Evolutionary conservation across 2,113 vertebrate genomes (phyloP).

Genomic region (Catagonus wagneri): DNA sequence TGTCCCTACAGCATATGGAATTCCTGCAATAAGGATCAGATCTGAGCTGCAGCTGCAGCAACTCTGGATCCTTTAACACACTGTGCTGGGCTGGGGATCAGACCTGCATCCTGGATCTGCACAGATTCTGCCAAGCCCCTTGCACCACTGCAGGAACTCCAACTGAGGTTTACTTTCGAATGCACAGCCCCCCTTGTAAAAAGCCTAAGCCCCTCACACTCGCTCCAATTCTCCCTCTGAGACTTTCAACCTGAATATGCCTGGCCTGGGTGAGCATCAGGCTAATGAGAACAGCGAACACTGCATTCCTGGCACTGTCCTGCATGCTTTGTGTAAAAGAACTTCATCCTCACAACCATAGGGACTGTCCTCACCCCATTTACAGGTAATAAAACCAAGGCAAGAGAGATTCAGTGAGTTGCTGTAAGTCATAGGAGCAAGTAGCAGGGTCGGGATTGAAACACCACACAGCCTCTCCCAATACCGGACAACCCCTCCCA

Average conservation of each 20-base stretch:
- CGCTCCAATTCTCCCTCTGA: not conserved
- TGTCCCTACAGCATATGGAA: too few relatives aligned
- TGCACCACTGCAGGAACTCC: not conserved
- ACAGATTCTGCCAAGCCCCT: too few relatives aligned
- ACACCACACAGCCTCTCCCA: not conserved
- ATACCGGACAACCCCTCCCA: not conserved
- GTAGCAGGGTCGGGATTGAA: not conserved
- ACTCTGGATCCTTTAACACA: too few relatives aligned
- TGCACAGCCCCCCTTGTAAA: not conserved
- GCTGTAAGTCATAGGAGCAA: not conserved
- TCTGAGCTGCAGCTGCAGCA: too few relatives aligned
- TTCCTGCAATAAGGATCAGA: too few relatives aligned
- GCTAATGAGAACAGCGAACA: not conserved
- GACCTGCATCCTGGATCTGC: too few relatives aligned
- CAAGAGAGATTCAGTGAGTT: not conserved
- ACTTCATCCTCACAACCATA: not conserved
- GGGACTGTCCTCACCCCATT: not conserved
- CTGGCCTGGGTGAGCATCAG: not conserved
- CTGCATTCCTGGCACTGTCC: accelerated
- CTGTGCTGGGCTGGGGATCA: too few relatives aligned
- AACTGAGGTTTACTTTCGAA: not conserved
- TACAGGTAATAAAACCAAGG: not conserved
- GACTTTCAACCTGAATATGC: not conserved
- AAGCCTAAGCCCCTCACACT: not conserved
- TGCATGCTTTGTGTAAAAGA: not conserved